Base-by-base conservation (phyloP, 2,888 invertebrate genomes). In the Hirtodrosophila confusa region DNA sequence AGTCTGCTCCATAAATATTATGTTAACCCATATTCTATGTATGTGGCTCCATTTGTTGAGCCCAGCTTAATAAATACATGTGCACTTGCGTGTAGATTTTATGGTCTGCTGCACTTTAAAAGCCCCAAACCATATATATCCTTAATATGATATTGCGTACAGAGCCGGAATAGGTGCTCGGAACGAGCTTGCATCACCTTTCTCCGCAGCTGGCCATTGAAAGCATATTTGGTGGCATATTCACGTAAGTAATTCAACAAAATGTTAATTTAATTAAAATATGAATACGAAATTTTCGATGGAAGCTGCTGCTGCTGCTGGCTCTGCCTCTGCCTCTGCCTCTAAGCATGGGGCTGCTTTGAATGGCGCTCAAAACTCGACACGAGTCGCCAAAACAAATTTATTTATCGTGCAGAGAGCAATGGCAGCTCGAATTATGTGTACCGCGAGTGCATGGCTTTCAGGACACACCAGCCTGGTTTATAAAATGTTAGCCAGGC, bases 241-340 rank as follows among this genome's bases (percentile, higher is more conserved):
- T 31, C 41, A 66, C 48, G 56, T 68, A 79, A 69, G 86, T 77
- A 84, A 70, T 80, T 85, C 79, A 85, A 51, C 78, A 78, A 84
- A 86, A 84, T 86, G 82, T 86, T 80, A 80, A 80, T 86, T 86
- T 80, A 80, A 80, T 84, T 80, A 84, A 80, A 80, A 75, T 80
- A 75, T 86, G 82, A 85, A 84, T 86, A 80, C 57, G 64, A 78
- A 71, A 80, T 84, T 77, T 77, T 64, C 45, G 63, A 64, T 68
- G 66, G 56, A 8, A 37, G 36, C 64, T 69, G 73, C 70, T 47
- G 51, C 37, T 43, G 47, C 17, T 43, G 35, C 12, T 11, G 36
- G n/a, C n/a, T n/a, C 3, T 44, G 45, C 31, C 9, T n/a, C 35
- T 41, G 41, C 33, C 12, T 10, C 33, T 41, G 8, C 43, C 33